These are phyloP conservation scores for Zosterops borbonicus DNA, from an alignment of 2,113 vertebrate species.

Conservation along the genomic window DNA sequence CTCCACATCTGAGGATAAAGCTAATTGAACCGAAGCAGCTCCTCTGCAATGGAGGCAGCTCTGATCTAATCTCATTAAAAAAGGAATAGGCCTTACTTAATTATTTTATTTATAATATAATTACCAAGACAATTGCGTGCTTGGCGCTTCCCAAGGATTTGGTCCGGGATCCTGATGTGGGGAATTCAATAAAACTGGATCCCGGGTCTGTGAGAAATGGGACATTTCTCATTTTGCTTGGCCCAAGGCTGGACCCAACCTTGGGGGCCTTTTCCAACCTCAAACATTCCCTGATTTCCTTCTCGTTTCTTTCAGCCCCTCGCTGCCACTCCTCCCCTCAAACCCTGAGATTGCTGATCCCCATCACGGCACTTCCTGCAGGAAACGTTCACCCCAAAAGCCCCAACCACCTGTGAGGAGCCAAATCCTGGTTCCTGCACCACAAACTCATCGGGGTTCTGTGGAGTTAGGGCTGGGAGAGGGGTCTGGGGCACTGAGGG, in stretches of 20 bases:
- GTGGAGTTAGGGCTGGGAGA: background rate
- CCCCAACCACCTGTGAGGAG: rapidly evolving
- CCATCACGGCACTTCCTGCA: background rate
- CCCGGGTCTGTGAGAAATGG: background rate
- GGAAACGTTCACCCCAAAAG: background rate
- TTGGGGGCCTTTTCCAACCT: background rate
- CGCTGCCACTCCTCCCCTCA: rapidly evolving
- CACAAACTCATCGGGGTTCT: rapidly evolving
- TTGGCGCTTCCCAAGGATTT: background rate
- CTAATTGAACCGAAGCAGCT: background rate
- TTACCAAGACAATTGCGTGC: background rate
- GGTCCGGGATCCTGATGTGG: rapidly evolving
- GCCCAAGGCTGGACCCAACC: background rate
- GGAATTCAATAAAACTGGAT: background rate
- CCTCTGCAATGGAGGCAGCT: background rate
- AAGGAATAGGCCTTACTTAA: background rate
- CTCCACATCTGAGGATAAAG: slow-evolving; percentile 10
- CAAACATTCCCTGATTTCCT: rapidly evolving
- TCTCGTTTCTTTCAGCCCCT: background rate
- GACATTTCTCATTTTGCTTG: background rate
- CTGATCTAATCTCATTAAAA: slow-evolving; percentile 40
- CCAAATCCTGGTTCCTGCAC: rapidly evolving
- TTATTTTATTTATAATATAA: background rate
- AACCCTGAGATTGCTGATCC: background rate
- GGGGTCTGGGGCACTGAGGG: background rate